Evolutionary conservation across 2,113 vertebrate species (phyloP).

Genomic region (Ardeotis arabs): DNA sequence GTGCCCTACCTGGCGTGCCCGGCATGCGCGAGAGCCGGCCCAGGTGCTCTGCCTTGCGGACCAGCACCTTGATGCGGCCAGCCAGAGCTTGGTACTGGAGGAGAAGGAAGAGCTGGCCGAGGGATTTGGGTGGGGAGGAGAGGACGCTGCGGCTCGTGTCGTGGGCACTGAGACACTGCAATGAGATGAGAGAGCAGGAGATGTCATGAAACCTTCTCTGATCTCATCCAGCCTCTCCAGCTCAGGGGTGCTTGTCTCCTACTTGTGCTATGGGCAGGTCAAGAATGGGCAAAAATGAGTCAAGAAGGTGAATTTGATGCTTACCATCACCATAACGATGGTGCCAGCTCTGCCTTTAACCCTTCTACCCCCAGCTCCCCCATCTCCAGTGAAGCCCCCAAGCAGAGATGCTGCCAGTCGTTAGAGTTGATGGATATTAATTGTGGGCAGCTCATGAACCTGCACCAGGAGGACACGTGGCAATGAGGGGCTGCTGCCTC

Average conservation of each 20-base stretch:
- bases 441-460: neutral
- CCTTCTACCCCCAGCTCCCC: neutral
- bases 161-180: conserved; percentile 72
- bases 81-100: conserved; percentile 82
- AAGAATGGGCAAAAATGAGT: neutral
- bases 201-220: accelerated
- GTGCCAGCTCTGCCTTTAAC: neutral
- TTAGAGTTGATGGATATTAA: neutral
- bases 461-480: accelerated
- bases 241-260: accelerated
- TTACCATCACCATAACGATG: accelerated
- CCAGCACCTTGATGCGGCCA: conserved; percentile 83
- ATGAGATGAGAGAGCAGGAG: neutral
- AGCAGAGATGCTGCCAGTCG: accelerated
- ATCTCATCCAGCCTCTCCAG: neutral
- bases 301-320: neutral
- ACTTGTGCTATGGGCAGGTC: no score
- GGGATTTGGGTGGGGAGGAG: neutral
- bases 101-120: conserved; percentile 82
- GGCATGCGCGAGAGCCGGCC: conserved; percentile 74
- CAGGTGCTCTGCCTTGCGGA: conserved; percentile 80
- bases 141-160: conserved; percentile 3
- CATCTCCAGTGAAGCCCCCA: neutral
- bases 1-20: conserved; percentile 74
- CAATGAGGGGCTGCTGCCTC: neutral